Percentiles rank a stretch among this genome's conserved stretches.
phyloP scores from a whole-genome alignment of 2,113 vertebrate genomes.

The Cinclus cinclus region DNA sequence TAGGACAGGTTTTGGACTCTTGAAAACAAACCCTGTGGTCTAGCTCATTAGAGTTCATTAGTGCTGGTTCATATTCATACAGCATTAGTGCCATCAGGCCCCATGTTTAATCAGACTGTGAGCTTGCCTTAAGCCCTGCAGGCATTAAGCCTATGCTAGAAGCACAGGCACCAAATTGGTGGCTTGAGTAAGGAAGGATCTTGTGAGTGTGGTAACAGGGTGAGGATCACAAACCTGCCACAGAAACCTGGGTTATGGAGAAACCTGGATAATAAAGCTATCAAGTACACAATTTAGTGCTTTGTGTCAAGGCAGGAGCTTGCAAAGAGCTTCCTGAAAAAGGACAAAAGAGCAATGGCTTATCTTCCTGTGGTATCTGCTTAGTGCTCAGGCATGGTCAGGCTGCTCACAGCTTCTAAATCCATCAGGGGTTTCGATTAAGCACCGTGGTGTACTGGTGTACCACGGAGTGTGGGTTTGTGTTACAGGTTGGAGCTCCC shows the following conservation, averaged over 20 bases:
- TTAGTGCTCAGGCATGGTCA: background rate
- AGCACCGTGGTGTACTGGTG: rapidly evolving
- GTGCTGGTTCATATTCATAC: constrained; percentile 48
- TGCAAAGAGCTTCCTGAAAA: constrained; percentile 10
- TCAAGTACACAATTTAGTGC: background rate
- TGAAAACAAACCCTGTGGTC: background rate
- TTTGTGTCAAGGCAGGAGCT: background rate
- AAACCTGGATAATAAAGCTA: background rate
- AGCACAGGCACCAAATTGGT: background rate
- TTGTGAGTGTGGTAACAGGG: background rate
- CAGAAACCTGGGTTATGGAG: constrained; percentile 1
- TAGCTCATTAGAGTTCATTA: background rate
- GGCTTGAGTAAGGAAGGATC: background rate
- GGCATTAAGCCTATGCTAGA: background rate
- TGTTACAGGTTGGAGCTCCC: background rate
- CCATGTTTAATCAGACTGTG: background rate
- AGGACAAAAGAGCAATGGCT: constrained; percentile 18
- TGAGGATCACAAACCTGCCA: background rate
- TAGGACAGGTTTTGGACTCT: constrained; percentile 49
- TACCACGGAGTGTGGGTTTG: rapidly evolving
- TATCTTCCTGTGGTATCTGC: constrained; percentile 25
- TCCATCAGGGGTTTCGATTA: background rate
- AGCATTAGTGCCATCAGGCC: background rate
- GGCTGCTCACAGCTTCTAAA: background rate
- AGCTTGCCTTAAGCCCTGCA: background rate